These are phyloP conservation scores for Narcine bancroftii DNA, from an alignment of 2,113 vertebrate species.

Conservation along the genomic window DNA sequence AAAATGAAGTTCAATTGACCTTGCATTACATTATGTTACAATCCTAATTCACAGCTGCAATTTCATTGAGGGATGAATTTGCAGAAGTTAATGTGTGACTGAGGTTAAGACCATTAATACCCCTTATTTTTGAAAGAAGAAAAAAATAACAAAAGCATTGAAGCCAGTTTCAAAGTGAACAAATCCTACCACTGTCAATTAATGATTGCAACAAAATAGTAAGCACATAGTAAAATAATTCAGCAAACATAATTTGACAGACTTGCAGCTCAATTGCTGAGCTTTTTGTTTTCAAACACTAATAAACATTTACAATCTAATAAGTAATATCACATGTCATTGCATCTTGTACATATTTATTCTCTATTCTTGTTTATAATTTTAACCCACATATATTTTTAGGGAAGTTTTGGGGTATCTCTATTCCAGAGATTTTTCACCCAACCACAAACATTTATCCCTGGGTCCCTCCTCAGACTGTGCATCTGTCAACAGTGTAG, in stretches of 20 bases:
- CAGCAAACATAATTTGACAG: background rate
- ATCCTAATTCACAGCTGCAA: background rate
- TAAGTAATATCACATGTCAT: background rate
- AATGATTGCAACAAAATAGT: background rate
- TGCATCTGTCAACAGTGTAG: background rate
- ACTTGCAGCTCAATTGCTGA: background rate
- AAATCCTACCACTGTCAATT: background rate
- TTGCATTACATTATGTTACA: constrained; percentile 24
- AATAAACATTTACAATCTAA: background rate
- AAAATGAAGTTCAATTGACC: constrained; percentile 34
- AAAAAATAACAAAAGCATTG: constrained; percentile 18
- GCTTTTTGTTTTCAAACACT: background rate
- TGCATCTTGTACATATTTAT: too few species aligned
- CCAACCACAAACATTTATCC: background rate
- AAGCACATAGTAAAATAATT: background rate
- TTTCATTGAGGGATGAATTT: constrained; percentile 34
- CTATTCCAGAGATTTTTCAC: background rate
- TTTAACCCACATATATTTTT: background rate
- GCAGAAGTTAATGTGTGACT: background rate
- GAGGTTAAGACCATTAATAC: background rate
- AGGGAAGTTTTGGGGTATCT: background rate
- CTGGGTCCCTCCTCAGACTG: background rate
- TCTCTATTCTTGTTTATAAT: too few species aligned
- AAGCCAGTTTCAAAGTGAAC: background rate
- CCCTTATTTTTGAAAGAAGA: constrained; percentile 2